Conservation (phyloP, 2,888 invertebrate species). For the Cataglyphis cursor region DNA sequence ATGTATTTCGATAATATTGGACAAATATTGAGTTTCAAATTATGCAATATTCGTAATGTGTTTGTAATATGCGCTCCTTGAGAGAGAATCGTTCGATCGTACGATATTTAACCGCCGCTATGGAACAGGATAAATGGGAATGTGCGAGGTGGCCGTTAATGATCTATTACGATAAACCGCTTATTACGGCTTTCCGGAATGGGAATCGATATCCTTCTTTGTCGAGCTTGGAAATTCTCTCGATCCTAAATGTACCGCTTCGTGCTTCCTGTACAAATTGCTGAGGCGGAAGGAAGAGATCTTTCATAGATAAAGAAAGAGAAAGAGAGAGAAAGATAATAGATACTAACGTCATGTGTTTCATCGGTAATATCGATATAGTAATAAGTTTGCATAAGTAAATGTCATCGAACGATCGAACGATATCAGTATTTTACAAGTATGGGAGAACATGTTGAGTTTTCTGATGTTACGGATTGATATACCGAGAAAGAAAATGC, state of each 20-base stretch:
- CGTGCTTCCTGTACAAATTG: slow-evolving; percentile 33
- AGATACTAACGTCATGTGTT: not conserved
- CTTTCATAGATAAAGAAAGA: not conserved
- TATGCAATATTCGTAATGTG: slow-evolving; percentile 19
- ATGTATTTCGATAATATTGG: slow-evolving; percentile 4
- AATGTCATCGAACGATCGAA: not conserved
- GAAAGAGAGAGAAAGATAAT: not conserved
- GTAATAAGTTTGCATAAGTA: slow-evolving; percentile 17
- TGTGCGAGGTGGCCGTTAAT: slow-evolving; percentile 57
- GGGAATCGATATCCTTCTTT: slow-evolving; percentile 59
- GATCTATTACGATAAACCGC: slow-evolving; percentile 64
- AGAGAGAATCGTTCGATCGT: slow-evolving; percentile 46
- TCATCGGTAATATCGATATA: not conserved
- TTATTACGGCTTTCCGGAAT: slow-evolving; percentile 54
- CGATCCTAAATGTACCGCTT: slow-evolving; percentile 32
- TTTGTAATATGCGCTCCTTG: slow-evolving; percentile 42
- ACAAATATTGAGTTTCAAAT: slow-evolving; percentile 24
- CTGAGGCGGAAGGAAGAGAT: slow-evolving; percentile 42
- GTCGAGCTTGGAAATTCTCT: slow-evolving; percentile 39
- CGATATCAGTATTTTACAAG: not conserved
- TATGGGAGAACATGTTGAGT: not conserved
- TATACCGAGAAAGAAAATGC: not conserved
- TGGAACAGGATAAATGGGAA: slow-evolving; percentile 49
- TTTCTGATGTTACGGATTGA: not conserved
- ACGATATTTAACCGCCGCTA: slow-evolving; percentile 47